Evolutionary conservation across 2,888 invertebrate species (phyloP), one percentile per base, ranked within the genome.

Genomic region (Dioctria rufipes): DNA sequence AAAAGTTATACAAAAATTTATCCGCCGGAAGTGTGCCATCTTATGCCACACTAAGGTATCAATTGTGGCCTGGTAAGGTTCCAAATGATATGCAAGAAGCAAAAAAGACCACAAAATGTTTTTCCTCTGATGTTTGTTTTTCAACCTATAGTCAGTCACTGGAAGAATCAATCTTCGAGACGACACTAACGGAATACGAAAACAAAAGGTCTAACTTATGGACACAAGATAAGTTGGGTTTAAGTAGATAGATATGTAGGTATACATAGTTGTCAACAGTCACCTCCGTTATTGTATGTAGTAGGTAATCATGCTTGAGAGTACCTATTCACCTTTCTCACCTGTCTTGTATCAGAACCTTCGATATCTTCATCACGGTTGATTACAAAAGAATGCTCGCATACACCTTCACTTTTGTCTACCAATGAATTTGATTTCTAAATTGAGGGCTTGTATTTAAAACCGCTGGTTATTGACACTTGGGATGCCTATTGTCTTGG

Each of bases 111-210:
- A 51, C 51, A 11, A 51, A 51, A 51, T 51, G 11, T 51, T 11
- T 51, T 25, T 61, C 13, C 25, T 61, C 61, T 11, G 25, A 25
- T 25, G 61, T 3, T 6, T 61, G n/a, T 61, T 61, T 8, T 61
- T 61, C 61, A 61, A 61, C 6, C 25, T n/a, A 3, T 6, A 60
- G 25, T 13, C 25, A 11, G n/a, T 61, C 3, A 6, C 61, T 6
- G n/a, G 25, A 61, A 61, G 61, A 61, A 61, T 61, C 61, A 61
- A 61, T 61, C 25, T 25, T 6, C 6, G 61, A 11, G 66, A 5
- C 9, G n/a, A 13, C 67, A 46, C 46, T 25, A 67, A 67, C 67
- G 49, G 67, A 67, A 67, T 67, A 67, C 42, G 43, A 66, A 66
- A 66, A 66, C 67, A 46, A 67, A 67, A 49, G 25, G 43, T 46